Base-by-base conservation (phyloP, 1,140 invertebrate species). In the Brachystomella parvula region DNA sequence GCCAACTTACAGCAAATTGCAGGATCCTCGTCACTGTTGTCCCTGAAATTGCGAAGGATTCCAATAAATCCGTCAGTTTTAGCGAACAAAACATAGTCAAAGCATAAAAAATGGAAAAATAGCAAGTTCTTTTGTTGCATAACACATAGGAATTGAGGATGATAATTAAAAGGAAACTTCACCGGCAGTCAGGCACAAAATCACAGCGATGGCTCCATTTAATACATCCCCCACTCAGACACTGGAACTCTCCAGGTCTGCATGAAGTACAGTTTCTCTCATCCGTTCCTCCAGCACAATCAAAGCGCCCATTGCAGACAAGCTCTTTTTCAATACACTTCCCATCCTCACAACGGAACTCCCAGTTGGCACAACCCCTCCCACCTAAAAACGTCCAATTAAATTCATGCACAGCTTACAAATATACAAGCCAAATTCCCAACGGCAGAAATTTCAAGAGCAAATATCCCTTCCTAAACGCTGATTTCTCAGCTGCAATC, bases 291-390 rank as follows among this genome's bases (percentile, higher is more conserved):
- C 79, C 78, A 9, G 71, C 69, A 67, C 80, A 82, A 68, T 81
- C 78, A 19, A n/a, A 35, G n/a, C 32, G 21, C 49, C 62, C 62
- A 49, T 70, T 58, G 62, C 68, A 70, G 0, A 64, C 29, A 21
- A 68, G 68, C 32, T 71, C 66, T 1, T 67, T 44, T n/a, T 31
- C n/a, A 21, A 67, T 63, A 63, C 66, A 67, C 1, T 39, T n/a
- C 2, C 65, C 65, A 0, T 83, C 82, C 24, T 85, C 86, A 67
- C 84, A 85, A 73, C 86, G 84, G 75, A 86, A 88, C 49, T 69
- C 57, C 67, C 67, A 69, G 31, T 69, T 53, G 49, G 49, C 49
- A 26, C 49, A 53, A 19, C 12, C 49, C 21, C 49, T 53, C 24
- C 12, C 12, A 12, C 49, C 49, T 53, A 26, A 53, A 53, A 53